Conservation (phyloP, 2,113 vertebrate genomes). For the Sander vitreus region DNA sequence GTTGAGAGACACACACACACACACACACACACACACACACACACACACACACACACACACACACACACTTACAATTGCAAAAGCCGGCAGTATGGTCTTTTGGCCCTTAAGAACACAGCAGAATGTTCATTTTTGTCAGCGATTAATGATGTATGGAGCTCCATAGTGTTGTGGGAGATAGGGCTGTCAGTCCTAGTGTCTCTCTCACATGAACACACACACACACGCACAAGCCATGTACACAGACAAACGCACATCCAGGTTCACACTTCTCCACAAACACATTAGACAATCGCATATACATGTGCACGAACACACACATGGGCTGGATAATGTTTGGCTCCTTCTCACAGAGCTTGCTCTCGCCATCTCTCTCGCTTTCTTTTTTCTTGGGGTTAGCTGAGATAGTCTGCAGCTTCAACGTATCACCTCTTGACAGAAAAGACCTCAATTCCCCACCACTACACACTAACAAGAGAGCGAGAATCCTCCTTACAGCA, state of each 20-base stretch:
- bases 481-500: slow-evolving; percentile 68
- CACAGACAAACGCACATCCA: neutral
- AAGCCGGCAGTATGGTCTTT: slow-evolving; percentile 35
- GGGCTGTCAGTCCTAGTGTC: slow-evolving; percentile 45
- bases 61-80: slow-evolving; percentile 1
- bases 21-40: neutral
- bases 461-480: slow-evolving; percentile 78
- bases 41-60: neutral
- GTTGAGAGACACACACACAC: neutral
- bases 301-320: slow-evolving; percentile 32
- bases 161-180: slow-evolving; percentile 62
- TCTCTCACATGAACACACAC: neutral
- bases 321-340: slow-evolving; percentile 19
- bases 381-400: slow-evolving; percentile 59
- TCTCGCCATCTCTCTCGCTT: slow-evolving; percentile 8
- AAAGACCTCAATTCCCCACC: slow-evolving; percentile 75
- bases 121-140: slow-evolving; percentile 69
- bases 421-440: slow-evolving; percentile 76
- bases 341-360: slow-evolving; percentile 45
- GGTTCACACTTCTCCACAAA: slow-evolving; percentile 26
- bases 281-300: slow-evolving; percentile 19
- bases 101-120: slow-evolving; percentile 58
- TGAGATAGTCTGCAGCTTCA: slow-evolving; percentile 71
- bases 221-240: neutral
- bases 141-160: slow-evolving; percentile 75